phyloP scores from a whole-genome alignment of 2,113 vertebrate species.

The Labeo rohita region DNA sequence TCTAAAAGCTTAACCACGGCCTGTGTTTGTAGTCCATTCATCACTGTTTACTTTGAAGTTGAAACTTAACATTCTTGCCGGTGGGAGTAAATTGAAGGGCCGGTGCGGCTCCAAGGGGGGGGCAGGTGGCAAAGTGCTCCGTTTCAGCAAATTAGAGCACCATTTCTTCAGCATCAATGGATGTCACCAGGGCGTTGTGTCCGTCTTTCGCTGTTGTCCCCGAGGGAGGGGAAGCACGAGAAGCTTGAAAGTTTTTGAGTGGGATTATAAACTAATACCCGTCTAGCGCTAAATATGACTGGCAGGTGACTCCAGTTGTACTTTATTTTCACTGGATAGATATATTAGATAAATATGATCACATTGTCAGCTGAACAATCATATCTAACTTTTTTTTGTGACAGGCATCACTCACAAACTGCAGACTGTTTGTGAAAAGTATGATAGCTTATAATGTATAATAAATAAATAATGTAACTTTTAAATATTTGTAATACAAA shows the following conservation, averaged over 20 bases:
- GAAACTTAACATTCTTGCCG: constrained; percentile 65
- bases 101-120: constrained; percentile 50
- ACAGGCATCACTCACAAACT: neutral
- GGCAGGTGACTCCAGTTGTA: neutral
- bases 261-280: neutral
- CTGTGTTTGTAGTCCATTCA: constrained; percentile 61
- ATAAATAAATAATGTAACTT: neutral
- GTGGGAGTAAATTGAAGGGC: constrained; percentile 67
- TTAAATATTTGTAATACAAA: neutral
- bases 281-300: neutral
- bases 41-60: constrained; percentile 68
- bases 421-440: neutral
- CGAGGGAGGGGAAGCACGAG: neutral
- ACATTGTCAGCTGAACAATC: neutral
- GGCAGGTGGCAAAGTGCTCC: constrained; percentile 3
- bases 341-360: neutral
- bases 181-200: constrained; percentile 5
- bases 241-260: neutral
- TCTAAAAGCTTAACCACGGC: constrained; percentile 42
- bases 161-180: constrained; percentile 22
- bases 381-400: neutral
- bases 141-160: constrained; percentile 22
- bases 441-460: neutral
- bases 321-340: neutral
- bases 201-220: neutral